Evolutionary conservation across 1,140 invertebrate species (phyloP).

Genomic region (Batillaria attramentaria): DNA sequence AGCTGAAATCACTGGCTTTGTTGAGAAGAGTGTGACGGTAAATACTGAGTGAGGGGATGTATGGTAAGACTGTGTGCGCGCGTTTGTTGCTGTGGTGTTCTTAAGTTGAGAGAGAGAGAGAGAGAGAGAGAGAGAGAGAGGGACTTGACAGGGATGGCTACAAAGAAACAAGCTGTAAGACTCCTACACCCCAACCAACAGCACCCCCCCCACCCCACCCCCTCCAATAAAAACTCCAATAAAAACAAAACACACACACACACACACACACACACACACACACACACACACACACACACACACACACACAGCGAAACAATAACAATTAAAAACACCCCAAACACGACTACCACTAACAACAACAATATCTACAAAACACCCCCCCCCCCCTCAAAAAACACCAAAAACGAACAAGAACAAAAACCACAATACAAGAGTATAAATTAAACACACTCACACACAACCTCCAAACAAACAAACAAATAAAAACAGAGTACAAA

Average conservation of each 20-base stretch:
- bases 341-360: not conserved
- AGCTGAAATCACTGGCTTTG: too few species aligned
- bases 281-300: constrained; percentile 23
- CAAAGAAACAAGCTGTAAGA: too few species aligned
- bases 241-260: not conserved
- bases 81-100: too few species aligned
- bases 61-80: too few species aligned
- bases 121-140: too few species aligned
- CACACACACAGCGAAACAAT: constrained; percentile 2
- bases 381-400: not conserved
- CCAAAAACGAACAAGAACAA: not conserved
- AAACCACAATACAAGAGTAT: not conserved
- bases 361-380: not conserved
- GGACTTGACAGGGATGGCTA: too few species aligned
- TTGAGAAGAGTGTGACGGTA: too few species aligned
- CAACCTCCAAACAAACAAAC: constrained; percentile 3
- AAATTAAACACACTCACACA: not conserved
- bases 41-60: too few species aligned
- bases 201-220: not conserved
- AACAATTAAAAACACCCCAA: not conserved
- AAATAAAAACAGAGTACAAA: not conserved
- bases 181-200: too few species aligned
- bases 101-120: too few species aligned
- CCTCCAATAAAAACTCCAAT: not conserved
- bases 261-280: constrained; percentile 28